Evolutionary conservation across 2,888 invertebrate species (phyloP), one percentile per base, ranked within the genome.

Genomic region (Drosophila histrio): DNA sequence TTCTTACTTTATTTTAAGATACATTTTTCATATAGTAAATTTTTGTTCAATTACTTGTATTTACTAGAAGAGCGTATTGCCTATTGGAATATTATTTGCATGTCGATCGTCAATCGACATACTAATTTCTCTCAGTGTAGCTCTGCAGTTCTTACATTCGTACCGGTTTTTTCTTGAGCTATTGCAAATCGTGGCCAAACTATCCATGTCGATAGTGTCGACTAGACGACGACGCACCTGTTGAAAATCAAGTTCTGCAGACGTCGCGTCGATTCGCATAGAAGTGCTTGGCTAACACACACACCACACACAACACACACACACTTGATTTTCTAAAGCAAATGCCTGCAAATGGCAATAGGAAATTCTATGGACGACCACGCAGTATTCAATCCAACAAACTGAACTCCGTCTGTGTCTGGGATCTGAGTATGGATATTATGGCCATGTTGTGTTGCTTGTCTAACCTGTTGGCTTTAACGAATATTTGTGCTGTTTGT

Each of bases 201-300:
- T 57, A 77, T 74, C 50, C 81, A 79, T 79, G 77, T 56, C 68
- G 68, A 72, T 72, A 49, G 56, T 72, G 50, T 44, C 60, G 66
- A 67, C 65, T 68, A 73, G 67, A 73, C 80, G 66, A 56, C 82
- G 80, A 89, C 89, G 90, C 89, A 89, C 89, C 89, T 89, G 89
- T 89, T 89, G 82, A 87, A 90, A 89, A 88, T 82, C 89, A 80
- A 89, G 90, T 89, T 89, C 83, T 83, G 70, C 64, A 86, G 80
- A 75, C 72, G 64, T 66, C 65, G 77, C 58, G 67, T 77, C 67
- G 72, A 59, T 74, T 77, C 77, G 66, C 72, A 66, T 73, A 71
- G 71, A 75, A 71, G 66, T 62, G 49, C 28, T 52, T 46, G 21
- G 19, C 52, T 47, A 7, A 43, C 53, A 65, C 46, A 61, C 28